Evolutionary conservation across 2,113 vertebrate species (phyloP), one percentile per base, ranked within the genome.

Genomic region (Ciconia stormi): DNA sequence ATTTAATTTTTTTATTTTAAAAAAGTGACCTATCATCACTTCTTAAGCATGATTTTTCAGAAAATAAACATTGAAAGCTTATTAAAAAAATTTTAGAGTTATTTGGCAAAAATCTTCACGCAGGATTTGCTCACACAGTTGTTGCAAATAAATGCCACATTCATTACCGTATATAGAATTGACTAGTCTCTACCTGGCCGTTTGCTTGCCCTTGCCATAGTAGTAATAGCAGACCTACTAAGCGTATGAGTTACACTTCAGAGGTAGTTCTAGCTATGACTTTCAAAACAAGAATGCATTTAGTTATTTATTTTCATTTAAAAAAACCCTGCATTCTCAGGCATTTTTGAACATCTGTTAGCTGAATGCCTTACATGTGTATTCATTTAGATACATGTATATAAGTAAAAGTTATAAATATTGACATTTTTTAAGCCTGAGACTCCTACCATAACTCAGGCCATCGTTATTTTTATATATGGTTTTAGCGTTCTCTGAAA

Each of bases 401-500:
- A 49, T 69, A 94, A 93, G 93, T 50, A 86, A 65, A 81, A 94
- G 40, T 81, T 92, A 72, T 32, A 96, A 95, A 97, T 94, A 94
- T 78, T 96, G 93, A 92, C 82, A 69, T 93, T 96, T 90, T 80
- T 56, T 13, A 65, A 87, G 69, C 58, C 73, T 67, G 50, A 84
- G 59, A 40, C 77, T 77, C 52, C 59, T 77, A 73, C 36, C 59
- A 38, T 58, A 73, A 16, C 63, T 94, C 52, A 49, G 58, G 22
- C 72, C 29, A 8, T 52, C 61, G 22, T 62, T 80, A 34, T 82
- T 94, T 92, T 92, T 52, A 8, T 89, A 34, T 46, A 21, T 56
- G 65, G 9, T 34, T 76, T 89, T 87, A 12, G 40, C n/a, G n/a
- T 55, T 16, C 49, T 73, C 38, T 62, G 58, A 36, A 82, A 76